Conservation (phyloP, 2,113 vertebrate genomes). For the Zosterops japonicus region DNA sequence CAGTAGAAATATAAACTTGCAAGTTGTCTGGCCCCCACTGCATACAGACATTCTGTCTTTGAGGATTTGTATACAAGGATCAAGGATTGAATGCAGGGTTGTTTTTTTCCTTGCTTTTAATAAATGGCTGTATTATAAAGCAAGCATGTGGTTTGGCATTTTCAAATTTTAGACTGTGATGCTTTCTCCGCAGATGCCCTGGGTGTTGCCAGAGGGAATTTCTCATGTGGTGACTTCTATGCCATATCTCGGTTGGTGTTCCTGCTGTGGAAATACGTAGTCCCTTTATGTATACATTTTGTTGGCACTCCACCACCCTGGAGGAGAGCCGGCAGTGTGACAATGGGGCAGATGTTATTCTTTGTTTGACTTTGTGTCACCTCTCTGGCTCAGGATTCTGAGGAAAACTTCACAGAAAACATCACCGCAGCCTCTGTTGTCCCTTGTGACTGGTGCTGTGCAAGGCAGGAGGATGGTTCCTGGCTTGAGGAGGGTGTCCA, state of each 20-base stretch:
- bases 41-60: background rate
- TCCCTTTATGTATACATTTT: background rate
- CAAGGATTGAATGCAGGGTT: background rate
- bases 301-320: fast-evolving
- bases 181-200: background rate
- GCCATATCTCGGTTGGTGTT: fast-evolving
- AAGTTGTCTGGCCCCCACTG: background rate
- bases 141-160: background rate
- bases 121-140: background rate
- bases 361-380: background rate
- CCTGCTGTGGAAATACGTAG: background rate
- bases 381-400: fast-evolving
- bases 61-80: background rate
- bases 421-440: background rate
- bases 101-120: background rate
- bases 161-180: background rate
- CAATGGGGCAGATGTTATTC: fast-evolving
- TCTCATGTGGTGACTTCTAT: background rate
- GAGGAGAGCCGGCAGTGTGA: background rate
- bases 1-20: background rate
- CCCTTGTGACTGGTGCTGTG: fast-evolving
- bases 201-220: background rate
- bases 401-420: background rate
- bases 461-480: background rate
- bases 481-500: background rate